These are phyloP conservation scores for Furnarius figulus DNA, from an alignment of 2,113 vertebrate species.

Conservation along the genomic window DNA sequence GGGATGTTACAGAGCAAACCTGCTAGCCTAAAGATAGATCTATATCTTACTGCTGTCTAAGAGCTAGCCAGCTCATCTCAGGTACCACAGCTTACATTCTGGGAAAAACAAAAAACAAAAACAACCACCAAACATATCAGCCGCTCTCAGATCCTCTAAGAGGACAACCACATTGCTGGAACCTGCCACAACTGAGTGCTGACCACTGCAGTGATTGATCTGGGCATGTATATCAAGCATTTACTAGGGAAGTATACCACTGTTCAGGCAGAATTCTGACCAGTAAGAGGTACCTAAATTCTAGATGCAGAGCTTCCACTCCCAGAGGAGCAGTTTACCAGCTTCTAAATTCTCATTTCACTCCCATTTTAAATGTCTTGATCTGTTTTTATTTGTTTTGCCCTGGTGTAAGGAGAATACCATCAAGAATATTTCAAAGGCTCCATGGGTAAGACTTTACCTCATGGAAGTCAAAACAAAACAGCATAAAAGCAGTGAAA, in stretches of 20 bases:
- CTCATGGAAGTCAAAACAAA: neutral
- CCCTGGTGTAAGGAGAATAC: accelerated
- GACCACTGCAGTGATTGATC: neutral
- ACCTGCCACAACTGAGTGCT: neutral
- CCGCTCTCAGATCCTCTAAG: accelerated
- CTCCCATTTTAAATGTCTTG: neutral
- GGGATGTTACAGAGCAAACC: neutral
- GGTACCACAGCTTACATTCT: neutral
- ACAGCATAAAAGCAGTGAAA: neutral
- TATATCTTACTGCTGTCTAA: neutral
- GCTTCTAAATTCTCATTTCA: neutral
- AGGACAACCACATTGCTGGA: neutral
- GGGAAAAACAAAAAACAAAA: neutral
- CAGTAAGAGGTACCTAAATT: neutral
- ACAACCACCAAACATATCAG: too few species aligned
- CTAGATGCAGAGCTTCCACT: neutral
- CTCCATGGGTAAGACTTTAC: neutral
- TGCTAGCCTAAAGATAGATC: neutral
- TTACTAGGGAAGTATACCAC: neutral
- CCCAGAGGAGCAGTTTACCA: neutral
- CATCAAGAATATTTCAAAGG: neutral
- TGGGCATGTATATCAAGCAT: neutral
- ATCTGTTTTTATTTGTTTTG: neutral
- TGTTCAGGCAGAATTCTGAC: neutral
- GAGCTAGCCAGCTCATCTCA: neutral